Percentiles rank a stretch among this genome's conserved stretches.
Evolutionary conservation across 30 jellyfish, hydroid and myxozoan genomes (phyloP).

Genomic region (Cassiopea xamachana): DNA sequence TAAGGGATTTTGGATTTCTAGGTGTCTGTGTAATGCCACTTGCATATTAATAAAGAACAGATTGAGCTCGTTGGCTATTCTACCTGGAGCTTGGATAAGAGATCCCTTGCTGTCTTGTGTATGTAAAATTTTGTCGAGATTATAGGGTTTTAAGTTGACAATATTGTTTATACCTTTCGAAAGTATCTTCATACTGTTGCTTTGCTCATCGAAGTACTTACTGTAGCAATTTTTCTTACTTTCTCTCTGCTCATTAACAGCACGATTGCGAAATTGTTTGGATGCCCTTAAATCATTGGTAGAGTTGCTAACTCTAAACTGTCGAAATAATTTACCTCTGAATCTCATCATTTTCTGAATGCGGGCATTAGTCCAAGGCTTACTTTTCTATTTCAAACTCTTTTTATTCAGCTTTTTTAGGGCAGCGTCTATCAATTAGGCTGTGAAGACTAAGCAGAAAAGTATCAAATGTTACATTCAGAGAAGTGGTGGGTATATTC

Average conservation of each 20-base stretch:
- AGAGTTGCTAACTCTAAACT: conserved; percentile 15
- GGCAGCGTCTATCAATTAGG: conserved; percentile 61
- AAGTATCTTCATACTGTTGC: not conserved
- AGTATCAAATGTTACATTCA: conserved; percentile 42
- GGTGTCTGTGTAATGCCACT: conserved; percentile 50
- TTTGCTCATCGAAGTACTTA: not conserved
- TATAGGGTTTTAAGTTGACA: conserved; percentile 13
- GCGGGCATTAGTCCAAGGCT: conserved; percentile 10
- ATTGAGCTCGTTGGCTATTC: conserved; percentile 47
- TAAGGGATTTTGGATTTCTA: conserved; percentile 32
- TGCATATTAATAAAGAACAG: conserved; percentile 53
- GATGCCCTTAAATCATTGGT: not conserved
- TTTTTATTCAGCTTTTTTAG: not conserved
- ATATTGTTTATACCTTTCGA: not conserved
- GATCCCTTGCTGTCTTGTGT: conserved; percentile 17
- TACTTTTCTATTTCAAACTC: not conserved
- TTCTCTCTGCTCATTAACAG: not conserved
- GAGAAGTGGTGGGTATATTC: too few species aligned
- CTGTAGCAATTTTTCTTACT: not conserved
- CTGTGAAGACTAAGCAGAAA: conserved; percentile 45
- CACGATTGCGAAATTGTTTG: not conserved
- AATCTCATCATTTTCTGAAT: conserved; percentile 16
- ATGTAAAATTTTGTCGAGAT: conserved; percentile 40
- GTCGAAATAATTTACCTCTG: conserved; percentile 17
- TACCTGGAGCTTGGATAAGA: conserved; percentile 8